Conservation (phyloP, 2,888 invertebrate species). For the Deroplatys truncata region DNA sequence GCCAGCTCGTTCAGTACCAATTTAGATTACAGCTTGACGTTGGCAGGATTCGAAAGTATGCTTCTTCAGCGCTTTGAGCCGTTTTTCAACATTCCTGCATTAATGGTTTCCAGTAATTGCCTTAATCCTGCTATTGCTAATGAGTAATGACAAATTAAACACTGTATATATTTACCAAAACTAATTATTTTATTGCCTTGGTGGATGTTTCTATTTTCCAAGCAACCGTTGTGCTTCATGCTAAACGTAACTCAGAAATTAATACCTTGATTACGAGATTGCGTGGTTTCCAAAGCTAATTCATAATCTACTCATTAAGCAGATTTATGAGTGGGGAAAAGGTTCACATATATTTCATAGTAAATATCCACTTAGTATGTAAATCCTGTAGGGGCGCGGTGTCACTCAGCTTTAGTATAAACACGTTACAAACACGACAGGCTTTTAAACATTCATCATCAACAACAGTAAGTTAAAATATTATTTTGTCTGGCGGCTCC, state of each 20-base stretch:
- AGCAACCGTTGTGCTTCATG: not conserved
- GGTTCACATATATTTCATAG: not conserved
- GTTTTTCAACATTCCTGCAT: too few relatives aligned
- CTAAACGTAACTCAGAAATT: not conserved
- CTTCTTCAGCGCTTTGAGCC: too few relatives aligned
- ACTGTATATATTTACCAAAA: too few relatives aligned
- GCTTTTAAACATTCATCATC: not conserved
- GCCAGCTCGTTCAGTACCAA: too few relatives aligned
- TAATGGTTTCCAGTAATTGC: too few relatives aligned
- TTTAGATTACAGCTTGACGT: too few relatives aligned
- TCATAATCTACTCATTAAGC: not conserved
- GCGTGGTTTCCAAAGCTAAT: not conserved
- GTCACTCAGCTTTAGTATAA: not conserved
- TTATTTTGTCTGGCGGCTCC: not conserved
- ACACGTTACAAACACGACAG: not conserved
- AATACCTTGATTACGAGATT: not conserved
- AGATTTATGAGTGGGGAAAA: not conserved
- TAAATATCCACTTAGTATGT: not conserved
- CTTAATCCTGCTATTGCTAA: too few relatives aligned
- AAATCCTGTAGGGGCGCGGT: not conserved
- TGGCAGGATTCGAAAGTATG: too few relatives aligned
- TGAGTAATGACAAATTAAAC: too few relatives aligned
- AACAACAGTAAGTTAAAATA: not conserved
- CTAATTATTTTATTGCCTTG: not conserved
- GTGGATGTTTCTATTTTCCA: not conserved